Base-by-base conservation (phyloP, 1,140 invertebrate genomes). In the Propsilocerus akamusi region DNA sequence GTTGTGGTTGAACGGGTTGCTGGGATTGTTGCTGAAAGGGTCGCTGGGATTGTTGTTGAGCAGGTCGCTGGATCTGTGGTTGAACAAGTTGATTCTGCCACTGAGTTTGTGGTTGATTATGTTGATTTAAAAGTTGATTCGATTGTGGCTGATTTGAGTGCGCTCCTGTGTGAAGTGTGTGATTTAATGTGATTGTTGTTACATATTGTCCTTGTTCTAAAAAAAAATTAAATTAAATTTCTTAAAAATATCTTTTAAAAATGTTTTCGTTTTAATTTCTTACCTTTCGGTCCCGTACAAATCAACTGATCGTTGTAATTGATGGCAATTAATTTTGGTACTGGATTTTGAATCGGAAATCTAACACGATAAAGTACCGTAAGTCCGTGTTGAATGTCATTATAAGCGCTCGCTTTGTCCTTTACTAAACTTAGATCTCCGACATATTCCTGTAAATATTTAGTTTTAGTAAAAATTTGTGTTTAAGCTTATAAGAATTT, bases 391-490 rank as follows among this genome's bases (percentile, higher is more conserved):
- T 32, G 26, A 41, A 62, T 47, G 32, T 55, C 54, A 2, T 34
- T 49, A 10, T 48, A 52, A 3, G 53, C 52, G 4, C 55, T 55
- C 3, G 55, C 51, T 49, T 49, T 59, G 5, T 59, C 55, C 47
- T 54, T 53, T 6, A 47, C 53, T 41, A 67, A 49, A 54, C 63
- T 54, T 24, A 67, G 37, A 48, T 30, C 49, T 7, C 65, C 65
- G 3, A 60, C 54, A 25, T 65, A 63, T 52, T 53, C 61, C 53
- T 51, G 46, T 28, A 3, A 47, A 48, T 20, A n/a, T n/a, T n/a
- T 20, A 20, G 22, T 20, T 17, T 37, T 22, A 41, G 17, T 7
- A 6, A 41, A 17, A 8, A 41, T 41, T 41, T 20, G 2, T 41
- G 8, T 30, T 30, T 30, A 12, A 30, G 14, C 14, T 4, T 12